phyloP scores from a whole-genome alignment of 2,113 vertebrate species.

The Perca schrenkii region DNA sequence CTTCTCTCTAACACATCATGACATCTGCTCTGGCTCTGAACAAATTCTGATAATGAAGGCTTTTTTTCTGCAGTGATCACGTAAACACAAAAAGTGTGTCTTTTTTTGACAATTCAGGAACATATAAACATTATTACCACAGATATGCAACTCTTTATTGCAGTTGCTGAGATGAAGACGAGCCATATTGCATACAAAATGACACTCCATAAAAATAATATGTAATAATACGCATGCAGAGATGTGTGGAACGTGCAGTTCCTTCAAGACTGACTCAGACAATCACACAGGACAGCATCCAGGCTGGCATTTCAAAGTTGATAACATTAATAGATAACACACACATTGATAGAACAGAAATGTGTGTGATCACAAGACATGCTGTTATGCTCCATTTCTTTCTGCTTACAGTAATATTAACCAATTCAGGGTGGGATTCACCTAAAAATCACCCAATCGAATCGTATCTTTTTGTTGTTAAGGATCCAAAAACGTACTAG shows the following conservation, averaged over 20 bases:
- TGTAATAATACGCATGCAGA: slow-evolving; percentile 32
- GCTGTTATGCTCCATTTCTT: neutral
- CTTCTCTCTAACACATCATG: slow-evolving; percentile 1
- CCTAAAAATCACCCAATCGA: neutral
- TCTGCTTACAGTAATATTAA: neutral
- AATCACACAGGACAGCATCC: slow-evolving; percentile 8
- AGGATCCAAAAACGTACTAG: neutral
- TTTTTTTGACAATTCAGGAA: neutral
- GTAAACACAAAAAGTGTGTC: neutral
- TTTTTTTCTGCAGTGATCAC: neutral
- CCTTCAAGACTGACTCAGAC: slow-evolving; percentile 36
- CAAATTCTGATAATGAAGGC: neutral
- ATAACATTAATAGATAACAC: slow-evolving; percentile 28
- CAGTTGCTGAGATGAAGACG: neutral
- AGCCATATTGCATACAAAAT: neutral
- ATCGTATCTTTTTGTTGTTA: neutral
- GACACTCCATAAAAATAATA: neutral
- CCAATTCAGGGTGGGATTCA: neutral
- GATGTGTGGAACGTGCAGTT: slow-evolving; percentile 33
- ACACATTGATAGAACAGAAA: slow-evolving; percentile 1
- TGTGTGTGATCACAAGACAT: slow-evolving; percentile 23
- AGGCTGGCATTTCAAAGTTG: slow-evolving; percentile 26
- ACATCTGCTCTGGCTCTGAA: neutral
- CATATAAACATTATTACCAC: neutral
- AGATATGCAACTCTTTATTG: neutral